These are phyloP conservation scores for Dicrurus megarhynchus DNA, from an alignment of 2,113 vertebrate genomes.

Conservation along the genomic window DNA sequence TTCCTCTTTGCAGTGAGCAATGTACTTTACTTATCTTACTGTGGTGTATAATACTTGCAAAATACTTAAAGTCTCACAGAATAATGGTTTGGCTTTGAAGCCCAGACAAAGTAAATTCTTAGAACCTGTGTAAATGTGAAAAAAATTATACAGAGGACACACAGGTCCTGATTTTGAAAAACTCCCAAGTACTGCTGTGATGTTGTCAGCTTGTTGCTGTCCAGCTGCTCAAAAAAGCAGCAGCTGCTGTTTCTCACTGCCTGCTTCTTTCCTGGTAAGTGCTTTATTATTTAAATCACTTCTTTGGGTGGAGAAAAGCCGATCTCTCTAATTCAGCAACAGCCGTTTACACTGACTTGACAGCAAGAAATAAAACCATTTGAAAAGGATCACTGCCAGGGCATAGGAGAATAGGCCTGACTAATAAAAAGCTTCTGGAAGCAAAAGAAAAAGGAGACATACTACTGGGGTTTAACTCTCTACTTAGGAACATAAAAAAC, in stretches of 20 bases:
- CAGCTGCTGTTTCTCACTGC: background rate
- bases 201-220: background rate
- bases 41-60: background rate
- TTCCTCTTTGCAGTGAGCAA: background rate
- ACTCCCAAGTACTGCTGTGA: background rate
- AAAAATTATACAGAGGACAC: background rate
- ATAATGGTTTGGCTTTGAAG: background rate
- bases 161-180: background rate
- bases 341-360: background rate
- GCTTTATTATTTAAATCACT: conserved; percentile 38
- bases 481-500: background rate
- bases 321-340: conserved; percentile 16
- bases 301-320: conserved; percentile 27
- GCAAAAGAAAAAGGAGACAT: background rate
- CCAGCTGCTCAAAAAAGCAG: background rate
- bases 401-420: background rate
- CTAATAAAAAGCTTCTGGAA: background rate
- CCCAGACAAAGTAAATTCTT: background rate
- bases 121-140: background rate
- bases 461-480: background rate
- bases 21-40: background rate
- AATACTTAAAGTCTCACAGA: background rate
- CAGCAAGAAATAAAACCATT: conserved; percentile 40
- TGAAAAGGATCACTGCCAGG: background rate
- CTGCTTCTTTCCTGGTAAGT: background rate